Evolutionary conservation across 2,113 vertebrate species (phyloP), one percentile per base, ranked within the genome.

Genomic region (Amia ocellicauda): DNA sequence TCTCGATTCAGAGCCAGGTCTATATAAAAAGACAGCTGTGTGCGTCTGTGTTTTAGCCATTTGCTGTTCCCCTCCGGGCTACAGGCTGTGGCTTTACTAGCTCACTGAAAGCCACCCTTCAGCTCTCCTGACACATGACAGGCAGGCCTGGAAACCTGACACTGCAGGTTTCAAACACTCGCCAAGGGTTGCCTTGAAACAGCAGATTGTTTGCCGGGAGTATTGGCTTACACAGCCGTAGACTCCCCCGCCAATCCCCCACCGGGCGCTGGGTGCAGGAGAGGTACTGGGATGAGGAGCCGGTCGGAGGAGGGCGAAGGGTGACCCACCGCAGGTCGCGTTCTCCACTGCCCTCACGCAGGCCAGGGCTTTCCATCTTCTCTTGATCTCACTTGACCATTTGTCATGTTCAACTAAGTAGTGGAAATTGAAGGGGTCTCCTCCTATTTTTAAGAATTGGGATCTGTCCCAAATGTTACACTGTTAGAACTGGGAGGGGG

Each of bases 121-220:
- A 47, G 41, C 31, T 71, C 74, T 83, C 83, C 69, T 86, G 86
- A 87, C 85, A 69, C 79, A 67, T 91, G 89, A 91, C 68, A 62
- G 89, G 85, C 88, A 90, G 88, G 65, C 85, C 77, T 78, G 78
- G 86, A 89, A 88, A 91, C 60, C 76, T 78, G 87, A 90, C 84
- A 84, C 87, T 82, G 72, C 73, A 86, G 83, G 83, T 88, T 89
- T 84, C 79, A 47, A 80, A 69, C 82, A 86, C 78, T 82, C 50
- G 26, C 68, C 64, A 81, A 78, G 88, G 72, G 78, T 71, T 83
- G 73, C 84, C 85, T 90, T 90, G 88, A 86, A 88, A 83, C 84
- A 70, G 78, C 79, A 84, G 23, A 86, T 29, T 75, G 83, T 83
- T 88, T 84, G 85, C 70, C 81, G 70, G 82, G 78, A 77, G 69